A percentile compares a stretch with the other conserved stretches of the same genome.
These are phyloP conservation scores for Remorina albescens DNA, from an alignment of 2,797 vertebrate genomes.

Conservation along the genomic window DNA sequence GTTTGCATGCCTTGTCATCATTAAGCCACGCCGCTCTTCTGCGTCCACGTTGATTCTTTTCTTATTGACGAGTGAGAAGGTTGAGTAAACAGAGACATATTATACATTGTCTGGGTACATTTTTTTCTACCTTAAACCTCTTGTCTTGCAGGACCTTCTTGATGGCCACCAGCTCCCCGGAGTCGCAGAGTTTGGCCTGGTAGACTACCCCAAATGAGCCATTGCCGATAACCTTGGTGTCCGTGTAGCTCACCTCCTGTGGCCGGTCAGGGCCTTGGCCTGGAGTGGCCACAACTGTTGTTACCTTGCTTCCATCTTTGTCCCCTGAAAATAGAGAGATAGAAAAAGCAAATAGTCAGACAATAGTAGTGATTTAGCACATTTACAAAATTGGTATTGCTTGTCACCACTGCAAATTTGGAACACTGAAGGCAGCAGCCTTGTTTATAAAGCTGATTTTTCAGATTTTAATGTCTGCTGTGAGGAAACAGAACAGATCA, in stretches of 20 bases:
- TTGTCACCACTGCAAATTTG: not conserved
- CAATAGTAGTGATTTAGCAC: not conserved
- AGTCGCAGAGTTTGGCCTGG: conserved; percentile 98
- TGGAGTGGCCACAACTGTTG: conserved; percentile 97
- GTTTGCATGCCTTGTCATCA: conserved; percentile 6
- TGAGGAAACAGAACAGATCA: not conserved
- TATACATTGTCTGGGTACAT: not conserved
- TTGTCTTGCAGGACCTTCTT: conserved; percentile 99
- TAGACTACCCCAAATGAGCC: conserved; percentile 99
- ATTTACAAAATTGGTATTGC: not conserved
- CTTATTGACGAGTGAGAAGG: not conserved
- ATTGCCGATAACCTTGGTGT: conserved; percentile 99
- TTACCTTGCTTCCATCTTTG: conserved; percentile 99
- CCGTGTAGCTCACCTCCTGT: conserved; percentile 99
- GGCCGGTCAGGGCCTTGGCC: conserved; percentile 98
- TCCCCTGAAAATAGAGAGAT: conserved; percentile 85
- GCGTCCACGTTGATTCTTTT: not conserved
- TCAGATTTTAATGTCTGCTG: conserved; percentile 9
- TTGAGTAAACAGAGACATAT: not conserved
- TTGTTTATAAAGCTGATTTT: not conserved
- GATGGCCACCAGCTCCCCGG: conserved; percentile 97
- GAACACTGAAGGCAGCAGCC: not conserved
- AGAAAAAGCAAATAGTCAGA: conserved; percentile 10
- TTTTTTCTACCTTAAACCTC: conserved; percentile 96
- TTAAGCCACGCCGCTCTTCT: not conserved